Percentiles rank a stretch among this genome's conserved stretches.
phyloP scores from a whole-genome alignment of 2,113 vertebrate genomes.

The Nanger granti region DNA sequence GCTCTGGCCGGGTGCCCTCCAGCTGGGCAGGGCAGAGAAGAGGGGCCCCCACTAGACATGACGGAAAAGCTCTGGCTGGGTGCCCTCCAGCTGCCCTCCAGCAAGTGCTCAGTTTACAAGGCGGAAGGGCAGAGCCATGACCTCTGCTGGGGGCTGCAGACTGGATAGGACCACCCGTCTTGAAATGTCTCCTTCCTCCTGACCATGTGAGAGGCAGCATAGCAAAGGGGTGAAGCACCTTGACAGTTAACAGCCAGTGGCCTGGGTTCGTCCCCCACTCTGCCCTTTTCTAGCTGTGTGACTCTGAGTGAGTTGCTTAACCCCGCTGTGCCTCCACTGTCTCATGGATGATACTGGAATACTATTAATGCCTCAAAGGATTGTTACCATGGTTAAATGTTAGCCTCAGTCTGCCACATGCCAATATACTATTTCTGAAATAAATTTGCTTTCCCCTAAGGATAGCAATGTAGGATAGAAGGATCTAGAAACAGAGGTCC shows the following conservation, averaged over 20 bases:
- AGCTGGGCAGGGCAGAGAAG: not conserved
- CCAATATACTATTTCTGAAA: not conserved
- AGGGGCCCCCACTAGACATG: rapidly evolving
- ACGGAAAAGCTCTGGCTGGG: not conserved
- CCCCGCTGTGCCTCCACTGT: not conserved
- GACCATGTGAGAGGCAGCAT: not conserved
- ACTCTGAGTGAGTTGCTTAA: not conserved
- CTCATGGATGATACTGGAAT: not conserved
- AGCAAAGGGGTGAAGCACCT: not conserved
- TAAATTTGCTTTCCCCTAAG: not conserved
- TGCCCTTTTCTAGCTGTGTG: not conserved
- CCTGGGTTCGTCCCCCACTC: not conserved
- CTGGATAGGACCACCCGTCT: not conserved
- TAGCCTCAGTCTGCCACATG: rapidly evolving
- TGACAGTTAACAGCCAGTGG: not conserved
- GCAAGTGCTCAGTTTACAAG: not conserved
- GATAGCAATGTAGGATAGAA: not conserved
- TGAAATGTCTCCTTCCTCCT: not conserved
- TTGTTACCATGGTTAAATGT: not conserved
- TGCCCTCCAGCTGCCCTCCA: not conserved
- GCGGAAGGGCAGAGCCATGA: not conserved
- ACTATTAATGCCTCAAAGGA: rapidly evolving
- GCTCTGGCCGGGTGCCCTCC: not conserved
- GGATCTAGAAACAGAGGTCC: not conserved
- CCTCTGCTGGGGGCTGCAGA: not conserved